Evolutionary conservation across 2,797 vertebrate genomes (phyloP), one percentile per base, ranked within the genome.

Genomic region (Lepus oiostolus): DNA sequence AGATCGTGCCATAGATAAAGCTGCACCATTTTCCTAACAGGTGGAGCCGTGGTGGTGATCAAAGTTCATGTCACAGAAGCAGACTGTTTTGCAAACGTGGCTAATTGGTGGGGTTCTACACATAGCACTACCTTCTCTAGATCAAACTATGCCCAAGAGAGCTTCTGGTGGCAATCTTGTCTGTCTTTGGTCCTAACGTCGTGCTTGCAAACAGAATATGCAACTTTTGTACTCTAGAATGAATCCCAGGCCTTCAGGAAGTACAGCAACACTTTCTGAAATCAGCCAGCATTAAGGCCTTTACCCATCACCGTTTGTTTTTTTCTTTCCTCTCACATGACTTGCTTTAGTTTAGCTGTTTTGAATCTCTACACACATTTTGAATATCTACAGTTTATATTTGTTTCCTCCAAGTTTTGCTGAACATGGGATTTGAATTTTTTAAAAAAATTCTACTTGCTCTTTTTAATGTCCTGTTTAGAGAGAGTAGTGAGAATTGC

Each of bases 371-470:
- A 28, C 21, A 72, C 42, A 10, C 50, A 76, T 47, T 83, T 65
- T 50, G 6, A 80, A 42, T 47, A 21, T 85, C 67, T 84, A 7
- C 7, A 35, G 21, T 38, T 67, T 75, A 70, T 68, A 50, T 79
- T 12, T 35, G 4, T 85, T 88, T 86, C 76, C 13, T 30, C 21
- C 32, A 75, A 63, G 11, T 52, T 84, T 92, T 75, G 32, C 35
- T 72, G 28, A 80, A 93, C 80, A 75, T 86, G 35, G 19, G 85
- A 70, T 85, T 90, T 85, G 21, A 47, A 60, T 38, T 88, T 76
- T 50, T 42, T 38, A 85, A 42, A 54, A 47, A 76, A 84, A 21
- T 62, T 80, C 0, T 91, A 70, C 3, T 28, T 86, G 24, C 3
- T 85, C 4, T 52, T 80, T 84, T 83, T 28, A 65, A 8, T 76